Evolutionary conservation across 2,797 vertebrate species (phyloP), one percentile per base, ranked within the genome.

Genomic region (Leptoclinus maculatus): DNA sequence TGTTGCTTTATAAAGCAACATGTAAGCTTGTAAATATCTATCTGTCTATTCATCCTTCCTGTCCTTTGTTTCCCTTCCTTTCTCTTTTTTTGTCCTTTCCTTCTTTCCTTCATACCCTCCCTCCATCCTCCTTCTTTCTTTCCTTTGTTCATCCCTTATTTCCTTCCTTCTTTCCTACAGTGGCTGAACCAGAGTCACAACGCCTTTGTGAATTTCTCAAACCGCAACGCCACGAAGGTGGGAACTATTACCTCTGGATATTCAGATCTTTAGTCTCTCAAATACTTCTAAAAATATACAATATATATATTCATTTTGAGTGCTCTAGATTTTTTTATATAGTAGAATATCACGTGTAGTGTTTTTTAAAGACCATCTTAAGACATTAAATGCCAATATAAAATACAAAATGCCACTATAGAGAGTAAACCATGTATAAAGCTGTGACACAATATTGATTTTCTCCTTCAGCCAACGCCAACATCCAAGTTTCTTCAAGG

Each of bases 121-220:
- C 34, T 38, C 16, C 16, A 17, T 38, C 17, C 1, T 13, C 2
- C 16, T 12, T 29, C 3, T 2, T n/a, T 64, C 21, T 0, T 11
- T 19, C 39, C 39, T 72, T 27, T 59, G 3, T 27, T 56, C 4
- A n/a, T 60, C 23, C 9, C 4, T 43, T 54, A 25, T 75, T 17
- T 70, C 29, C 66, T 74, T 73, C 12, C 80, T 12, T 77, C 45
- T 69, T 60, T 63, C 41, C 64, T 21, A 74, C 86, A 99, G 98
- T 98, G 97, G 97, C 89, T 99, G 95, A 99, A 99, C 88, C 98
- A 99, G 95, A 99, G 98, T 92, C 98, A 99, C 92, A 98, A 99
- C 0, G 97, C 97, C 34, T 98, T 97, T 80, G 97, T 99, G 85
- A 99, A 99, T 94, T 99, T 97, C 88, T 96, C 97, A 93, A 99